Percentiles rank a stretch among this genome's conserved stretches.
These are phyloP conservation scores for Tanypteryx hageni DNA, from an alignment of 2,888 invertebrate genomes.

Conservation along the genomic window DNA sequence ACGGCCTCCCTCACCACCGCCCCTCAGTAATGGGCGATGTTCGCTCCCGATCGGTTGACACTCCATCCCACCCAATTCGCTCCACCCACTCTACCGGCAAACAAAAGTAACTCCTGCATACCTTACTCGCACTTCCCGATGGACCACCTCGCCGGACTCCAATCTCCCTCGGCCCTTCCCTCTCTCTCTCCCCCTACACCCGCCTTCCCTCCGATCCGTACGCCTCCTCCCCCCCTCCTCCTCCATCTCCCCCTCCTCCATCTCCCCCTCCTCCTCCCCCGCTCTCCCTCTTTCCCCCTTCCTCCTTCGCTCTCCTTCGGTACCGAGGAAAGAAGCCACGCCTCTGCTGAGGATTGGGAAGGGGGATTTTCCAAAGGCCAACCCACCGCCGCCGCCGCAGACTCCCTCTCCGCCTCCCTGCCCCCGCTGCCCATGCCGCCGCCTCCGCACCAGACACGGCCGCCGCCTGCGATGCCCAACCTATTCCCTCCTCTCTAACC, in stretches of 20 bases:
- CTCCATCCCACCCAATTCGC: constrained; percentile 26
- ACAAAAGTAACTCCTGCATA: constrained; percentile 47
- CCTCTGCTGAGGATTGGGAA: constrained; percentile 56
- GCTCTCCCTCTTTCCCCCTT: not conserved
- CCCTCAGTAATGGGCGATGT: constrained; percentile 57
- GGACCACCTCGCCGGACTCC: constrained; percentile 37
- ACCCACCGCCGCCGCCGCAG: constrained; percentile 50
- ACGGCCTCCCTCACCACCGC: not conserved
- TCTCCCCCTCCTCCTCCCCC: not conserved
- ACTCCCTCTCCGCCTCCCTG: constrained; percentile 15
- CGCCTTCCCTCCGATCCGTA: not conserved
- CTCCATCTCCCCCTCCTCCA: not conserved
- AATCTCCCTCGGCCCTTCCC: too few species aligned
- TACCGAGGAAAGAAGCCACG: constrained; percentile 58
- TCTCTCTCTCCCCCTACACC: not conserved
- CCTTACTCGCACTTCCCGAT: constrained; percentile 7
- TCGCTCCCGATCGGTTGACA: constrained; percentile 61
- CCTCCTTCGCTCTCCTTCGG: constrained; percentile 34
- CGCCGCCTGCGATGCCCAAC: constrained; percentile 5
- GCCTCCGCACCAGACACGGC: constrained; percentile 7
- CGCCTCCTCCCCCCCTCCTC: not conserved
- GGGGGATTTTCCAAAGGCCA: constrained; percentile 59
- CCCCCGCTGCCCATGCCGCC: constrained; percentile 29
- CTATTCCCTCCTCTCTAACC: not conserved
- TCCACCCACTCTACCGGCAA: constrained; percentile 21